A percentile compares a stretch with the other conserved stretches of the same genome.
These are phyloP conservation scores for Drosophila aldrichi DNA, from an alignment of 2,888 invertebrate genomes.

Conservation along the genomic window DNA sequence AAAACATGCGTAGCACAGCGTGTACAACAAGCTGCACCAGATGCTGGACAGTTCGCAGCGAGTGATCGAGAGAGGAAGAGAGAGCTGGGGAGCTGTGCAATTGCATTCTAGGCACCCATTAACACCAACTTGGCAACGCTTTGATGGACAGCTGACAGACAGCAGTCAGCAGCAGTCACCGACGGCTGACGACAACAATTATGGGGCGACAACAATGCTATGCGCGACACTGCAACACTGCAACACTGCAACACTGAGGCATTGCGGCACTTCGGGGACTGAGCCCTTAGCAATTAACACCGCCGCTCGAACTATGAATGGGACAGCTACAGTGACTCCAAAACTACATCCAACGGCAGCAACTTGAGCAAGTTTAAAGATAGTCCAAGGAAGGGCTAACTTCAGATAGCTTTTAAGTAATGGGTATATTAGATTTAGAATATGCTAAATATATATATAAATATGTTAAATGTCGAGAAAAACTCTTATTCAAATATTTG, in stretches of 20 bases:
- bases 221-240: constrained; percentile 75
- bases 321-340: constrained; percentile 40
- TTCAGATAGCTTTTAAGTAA: not conserved
- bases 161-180: constrained; percentile 53
- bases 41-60: constrained; percentile 1
- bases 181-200: constrained; percentile 67
- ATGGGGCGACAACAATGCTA: constrained; percentile 80
- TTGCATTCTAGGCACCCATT: constrained; percentile 78
- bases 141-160: constrained; percentile 80
- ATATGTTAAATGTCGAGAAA: not conserved
- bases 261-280: constrained; percentile 63
- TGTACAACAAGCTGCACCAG: constrained; percentile 60
- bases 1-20: constrained; percentile 73
- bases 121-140: constrained; percentile 79
- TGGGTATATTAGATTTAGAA: not conserved
- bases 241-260: constrained; percentile 25
- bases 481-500: not conserved
- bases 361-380: not conserved
- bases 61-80: not conserved
- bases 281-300: constrained; percentile 67
- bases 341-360: constrained; percentile 17
- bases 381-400: not conserved
- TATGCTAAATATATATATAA: not conserved
- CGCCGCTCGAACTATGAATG: constrained; percentile 67
- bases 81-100: constrained; percentile 11